Percentiles rank a stretch among this genome's conserved stretches.
Conservation (phyloP, 2,113 vertebrate genomes). For the Etheostoma spectabile region DNA sequence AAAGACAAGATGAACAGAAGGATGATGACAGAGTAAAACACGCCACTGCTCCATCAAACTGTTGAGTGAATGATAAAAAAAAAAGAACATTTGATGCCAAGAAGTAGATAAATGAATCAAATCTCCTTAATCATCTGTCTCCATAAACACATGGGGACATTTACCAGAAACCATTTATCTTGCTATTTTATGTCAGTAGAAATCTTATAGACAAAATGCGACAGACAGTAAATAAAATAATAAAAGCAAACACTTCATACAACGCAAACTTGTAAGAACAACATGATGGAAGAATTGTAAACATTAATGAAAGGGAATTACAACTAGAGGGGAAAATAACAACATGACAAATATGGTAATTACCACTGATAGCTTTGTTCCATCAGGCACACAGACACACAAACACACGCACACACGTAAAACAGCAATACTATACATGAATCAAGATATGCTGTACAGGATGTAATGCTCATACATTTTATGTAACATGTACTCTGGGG, state of each 20-base stretch:
- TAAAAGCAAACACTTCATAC: conserved; percentile 27
- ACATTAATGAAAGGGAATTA: conserved; percentile 53
- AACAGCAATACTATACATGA: conserved; percentile 47
- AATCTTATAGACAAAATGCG: conserved; percentile 27
- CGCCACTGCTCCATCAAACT: conserved; percentile 52
- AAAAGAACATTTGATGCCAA: neutral
- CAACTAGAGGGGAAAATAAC: conserved; percentile 50
- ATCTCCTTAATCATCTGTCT: conserved; percentile 10
- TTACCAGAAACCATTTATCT: conserved; percentile 71
- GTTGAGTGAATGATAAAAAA: conserved; percentile 14
- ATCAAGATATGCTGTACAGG: conserved; percentile 25
- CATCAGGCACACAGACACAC: conserved; percentile 8
- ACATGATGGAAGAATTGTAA: conserved; percentile 31
- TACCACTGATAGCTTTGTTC: conserved; percentile 43
- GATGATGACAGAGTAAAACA: conserved; percentile 58
- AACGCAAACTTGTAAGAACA: conserved; percentile 43
- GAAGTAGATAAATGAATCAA: neutral
- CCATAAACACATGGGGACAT: conserved; percentile 1
- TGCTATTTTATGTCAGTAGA: conserved; percentile 53
- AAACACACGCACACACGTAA: conserved; percentile 3
- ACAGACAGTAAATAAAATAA: conserved; percentile 30
- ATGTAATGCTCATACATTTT: conserved; percentile 16
- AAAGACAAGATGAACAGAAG: conserved; percentile 50
- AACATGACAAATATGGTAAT: conserved; percentile 62
- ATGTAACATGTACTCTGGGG: conserved; percentile 10